Base-by-base conservation (phyloP, 2,888 invertebrate species). In the Hoplodrina blanda region DNA sequence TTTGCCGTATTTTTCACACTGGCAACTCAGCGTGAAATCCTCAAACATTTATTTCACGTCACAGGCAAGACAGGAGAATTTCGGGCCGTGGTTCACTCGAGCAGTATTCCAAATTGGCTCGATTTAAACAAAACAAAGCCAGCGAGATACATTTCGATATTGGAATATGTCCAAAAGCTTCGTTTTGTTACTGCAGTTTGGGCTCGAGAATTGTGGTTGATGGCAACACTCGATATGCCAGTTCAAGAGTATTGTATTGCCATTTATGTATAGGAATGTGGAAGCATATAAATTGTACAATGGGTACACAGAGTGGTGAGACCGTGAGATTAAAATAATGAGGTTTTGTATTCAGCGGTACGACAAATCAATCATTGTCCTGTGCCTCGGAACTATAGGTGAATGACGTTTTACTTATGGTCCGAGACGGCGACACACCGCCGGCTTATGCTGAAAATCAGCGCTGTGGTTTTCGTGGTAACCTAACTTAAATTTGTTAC, bases 131-230 rank as follows among this genome's bases (percentile, higher is more conserved):
- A 81, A 85, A 85, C 83, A 80, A 84, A 77, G 60, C 62, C 25
- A 10, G 53, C 5, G 74, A 70, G 70, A 77, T 75, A 78, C 64
- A 74, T 76, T 73, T 63, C 59, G 46, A 69, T 75, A 75, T 84
- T 85, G 85, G 86, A 85, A 78, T 73, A 62, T 44, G 50, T 83
- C 85, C 86, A 85, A 85, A 49, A 62, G 50, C 69, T 73, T 20
- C 64, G 71, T 76, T 67, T 81, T 81, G 76, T 68, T 61, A 49
- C 50, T 66, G 56, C 62, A 37, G 60, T 80, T 65, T 33, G 10
- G 50, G 25, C 17, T 64, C 19, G 56, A 59, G 61, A 66, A 62
- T 64, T 76, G 65, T 63, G 62, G 62, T 69, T 30, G 50, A 56
- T 65, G 69, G n/a, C 33, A 20, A 19, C 52, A 37, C n/a, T 60